Evolutionary conservation across 2,113 vertebrate genomes (phyloP).

Genomic region (Nipponia nippon): DNA sequence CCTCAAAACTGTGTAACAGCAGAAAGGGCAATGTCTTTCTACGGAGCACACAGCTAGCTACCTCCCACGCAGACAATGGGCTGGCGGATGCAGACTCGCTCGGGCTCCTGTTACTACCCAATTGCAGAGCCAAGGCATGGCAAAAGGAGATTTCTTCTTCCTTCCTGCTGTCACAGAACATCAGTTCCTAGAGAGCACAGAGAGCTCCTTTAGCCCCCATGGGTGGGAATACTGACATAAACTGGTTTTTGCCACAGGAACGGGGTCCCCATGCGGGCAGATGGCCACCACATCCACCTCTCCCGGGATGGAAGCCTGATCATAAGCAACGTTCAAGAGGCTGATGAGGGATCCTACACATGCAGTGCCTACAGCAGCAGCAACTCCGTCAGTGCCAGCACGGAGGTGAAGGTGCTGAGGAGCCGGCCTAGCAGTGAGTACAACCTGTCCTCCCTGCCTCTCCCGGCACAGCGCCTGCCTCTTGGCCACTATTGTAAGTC

Average conservation of each 20-base stretch:
- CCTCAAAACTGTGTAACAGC: background rate
- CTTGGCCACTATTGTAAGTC: fast-evolving
- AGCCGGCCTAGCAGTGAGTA: conserved; percentile 54
- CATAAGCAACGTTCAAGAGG: conserved; percentile 74
- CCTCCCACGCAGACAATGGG: background rate
- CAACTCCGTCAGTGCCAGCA: conserved; percentile 88
- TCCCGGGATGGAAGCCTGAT: conserved; percentile 85
- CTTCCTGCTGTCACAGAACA: background rate
- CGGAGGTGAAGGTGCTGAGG: conserved; percentile 82
- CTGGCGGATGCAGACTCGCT: background rate
- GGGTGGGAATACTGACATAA: background rate
- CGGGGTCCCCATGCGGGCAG: conserved; percentile 81
- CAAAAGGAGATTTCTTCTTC: background rate
- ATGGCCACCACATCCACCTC: conserved; percentile 76
- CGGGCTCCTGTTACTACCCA: background rate
- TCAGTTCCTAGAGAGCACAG: background rate
- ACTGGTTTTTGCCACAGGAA: conserved; percentile 72
- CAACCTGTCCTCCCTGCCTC: background rate
- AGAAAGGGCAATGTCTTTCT: background rate
- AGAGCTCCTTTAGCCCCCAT: background rate
- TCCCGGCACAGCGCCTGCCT: fast-evolving
- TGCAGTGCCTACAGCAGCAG: conserved; percentile 91
- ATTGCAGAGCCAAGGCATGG: background rate
- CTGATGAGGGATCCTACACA: conserved; percentile 89
- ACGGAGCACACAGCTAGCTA: background rate